Evolutionary conservation across 2,797 vertebrate species (phyloP).

Genomic region (Cryptoprocta ferox): DNA sequence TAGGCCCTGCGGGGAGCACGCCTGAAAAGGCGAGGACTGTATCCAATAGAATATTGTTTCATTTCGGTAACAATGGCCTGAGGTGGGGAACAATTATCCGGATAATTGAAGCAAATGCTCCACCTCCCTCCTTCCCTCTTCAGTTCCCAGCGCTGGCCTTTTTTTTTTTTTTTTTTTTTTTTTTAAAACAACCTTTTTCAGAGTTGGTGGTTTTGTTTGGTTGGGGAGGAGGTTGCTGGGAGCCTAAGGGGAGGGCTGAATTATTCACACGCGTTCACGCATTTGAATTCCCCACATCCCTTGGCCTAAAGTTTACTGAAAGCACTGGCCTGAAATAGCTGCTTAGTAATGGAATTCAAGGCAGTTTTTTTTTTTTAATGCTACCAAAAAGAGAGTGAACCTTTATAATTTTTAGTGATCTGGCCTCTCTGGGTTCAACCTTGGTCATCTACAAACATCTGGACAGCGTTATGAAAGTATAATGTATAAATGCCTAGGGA

Average conservation of each 20-base stretch:
- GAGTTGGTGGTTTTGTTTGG: not conserved
- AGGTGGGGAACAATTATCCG: slow-evolving; percentile 79
- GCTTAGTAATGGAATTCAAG: not conserved
- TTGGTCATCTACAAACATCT: not conserved
- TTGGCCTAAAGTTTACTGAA: not conserved
- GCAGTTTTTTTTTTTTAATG: not conserved
- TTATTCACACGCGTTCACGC: not conserved
- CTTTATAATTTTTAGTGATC: not conserved
- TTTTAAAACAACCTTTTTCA: not conserved
- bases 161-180: not conserved
- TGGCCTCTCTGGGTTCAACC: not conserved
- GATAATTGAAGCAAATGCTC: slow-evolving; percentile 82
- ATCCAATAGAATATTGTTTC: slow-evolving; percentile 81
- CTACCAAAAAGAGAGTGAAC: not conserved
- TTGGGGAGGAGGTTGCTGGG: not conserved
- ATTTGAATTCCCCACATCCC: not conserved
- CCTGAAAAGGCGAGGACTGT: slow-evolving; percentile 74
- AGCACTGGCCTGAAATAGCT: not conserved
- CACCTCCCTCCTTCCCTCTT: slow-evolving; percentile 57
- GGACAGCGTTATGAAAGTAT: not conserved
- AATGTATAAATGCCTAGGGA: not conserved
- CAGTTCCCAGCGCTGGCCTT: not conserved
- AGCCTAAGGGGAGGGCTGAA: not conserved
- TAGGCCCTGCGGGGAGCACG: slow-evolving; percentile 45
- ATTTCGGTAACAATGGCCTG: slow-evolving; percentile 77